A percentile compares a stretch with the other conserved stretches of the same genome.
Evolutionary conservation across 2,888 invertebrate species (phyloP).

Genomic region (Amphiduros pacificus): DNA sequence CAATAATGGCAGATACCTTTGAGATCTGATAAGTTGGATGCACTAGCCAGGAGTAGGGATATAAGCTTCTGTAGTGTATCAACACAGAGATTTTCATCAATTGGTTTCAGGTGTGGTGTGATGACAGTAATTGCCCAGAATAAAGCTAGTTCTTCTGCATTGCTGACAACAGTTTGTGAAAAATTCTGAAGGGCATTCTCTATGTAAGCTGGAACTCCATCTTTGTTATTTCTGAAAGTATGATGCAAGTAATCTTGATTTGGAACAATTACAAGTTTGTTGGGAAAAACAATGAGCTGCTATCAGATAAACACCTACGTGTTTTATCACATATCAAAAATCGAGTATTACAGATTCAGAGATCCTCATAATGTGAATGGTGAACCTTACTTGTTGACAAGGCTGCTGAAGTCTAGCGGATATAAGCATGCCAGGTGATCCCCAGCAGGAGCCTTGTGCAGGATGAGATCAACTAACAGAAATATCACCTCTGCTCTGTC

Average conservation of each 20-base stretch:
- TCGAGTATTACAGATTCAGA: too few relatives aligned
- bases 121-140: background rate
- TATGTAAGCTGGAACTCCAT: background rate
- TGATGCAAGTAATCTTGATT: too few relatives aligned
- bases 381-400: conserved; percentile 28
- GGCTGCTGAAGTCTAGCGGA: conserved; percentile 61
- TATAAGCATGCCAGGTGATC: conserved; percentile 44
- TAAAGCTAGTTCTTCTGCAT: background rate
- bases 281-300: too few relatives aligned
- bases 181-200: background rate
- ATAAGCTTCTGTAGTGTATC: too few relatives aligned
- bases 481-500: conserved; percentile 62
- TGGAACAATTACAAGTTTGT: too few relatives aligned
- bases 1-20: too few relatives aligned
- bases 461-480: conserved; percentile 70
- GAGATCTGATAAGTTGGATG: too few relatives aligned
- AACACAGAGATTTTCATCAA: too few relatives aligned
- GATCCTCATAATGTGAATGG: too few relatives aligned
- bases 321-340: too few relatives aligned
- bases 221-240: background rate
- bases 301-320: too few relatives aligned
- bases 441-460: conserved; percentile 70
- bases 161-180: background rate
- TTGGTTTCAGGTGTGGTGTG: background rate
- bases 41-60: too few relatives aligned